Conservation (phyloP, 2,113 vertebrate genomes). For the Nesoenas mayeri region DNA sequence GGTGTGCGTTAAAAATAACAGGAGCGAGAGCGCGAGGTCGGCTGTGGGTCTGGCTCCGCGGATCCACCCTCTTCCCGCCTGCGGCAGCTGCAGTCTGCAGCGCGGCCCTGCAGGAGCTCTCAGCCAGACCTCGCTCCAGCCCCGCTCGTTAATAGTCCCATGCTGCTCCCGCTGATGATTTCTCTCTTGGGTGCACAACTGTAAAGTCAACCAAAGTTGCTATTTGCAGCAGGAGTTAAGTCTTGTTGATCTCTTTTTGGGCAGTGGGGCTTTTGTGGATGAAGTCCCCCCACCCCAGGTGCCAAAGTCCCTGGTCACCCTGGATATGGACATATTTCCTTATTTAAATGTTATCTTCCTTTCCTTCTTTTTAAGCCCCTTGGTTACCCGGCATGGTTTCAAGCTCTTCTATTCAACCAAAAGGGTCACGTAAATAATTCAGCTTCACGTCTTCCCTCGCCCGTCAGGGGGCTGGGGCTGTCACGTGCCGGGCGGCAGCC, state of each 20-base stretch:
- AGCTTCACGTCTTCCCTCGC: background rate
- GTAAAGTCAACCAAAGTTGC: background rate
- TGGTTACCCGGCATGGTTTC: fast-evolving
- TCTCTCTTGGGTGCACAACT: background rate
- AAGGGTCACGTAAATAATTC: background rate
- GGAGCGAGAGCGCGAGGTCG: background rate
- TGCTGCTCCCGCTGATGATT: background rate
- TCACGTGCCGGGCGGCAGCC: background rate
- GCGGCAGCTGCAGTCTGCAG: background rate
- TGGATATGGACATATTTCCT: background rate
- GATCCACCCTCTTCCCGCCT: background rate
- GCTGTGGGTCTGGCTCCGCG: background rate
- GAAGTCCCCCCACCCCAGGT: background rate
- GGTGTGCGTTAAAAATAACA: background rate
- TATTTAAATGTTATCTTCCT: background rate
- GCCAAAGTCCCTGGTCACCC: background rate
- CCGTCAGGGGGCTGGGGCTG: fast-evolving
- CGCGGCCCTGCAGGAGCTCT: background rate
- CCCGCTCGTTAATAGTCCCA: background rate
- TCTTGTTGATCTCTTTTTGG: background rate
- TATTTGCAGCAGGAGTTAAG: background rate
- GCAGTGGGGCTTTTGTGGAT: background rate
- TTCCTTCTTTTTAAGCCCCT: background rate
- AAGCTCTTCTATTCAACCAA: background rate
- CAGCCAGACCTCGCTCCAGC: background rate